Evolutionary conservation across 2,113 vertebrate species (phyloP).

Genomic region (Bothrops jararaca): DNA sequence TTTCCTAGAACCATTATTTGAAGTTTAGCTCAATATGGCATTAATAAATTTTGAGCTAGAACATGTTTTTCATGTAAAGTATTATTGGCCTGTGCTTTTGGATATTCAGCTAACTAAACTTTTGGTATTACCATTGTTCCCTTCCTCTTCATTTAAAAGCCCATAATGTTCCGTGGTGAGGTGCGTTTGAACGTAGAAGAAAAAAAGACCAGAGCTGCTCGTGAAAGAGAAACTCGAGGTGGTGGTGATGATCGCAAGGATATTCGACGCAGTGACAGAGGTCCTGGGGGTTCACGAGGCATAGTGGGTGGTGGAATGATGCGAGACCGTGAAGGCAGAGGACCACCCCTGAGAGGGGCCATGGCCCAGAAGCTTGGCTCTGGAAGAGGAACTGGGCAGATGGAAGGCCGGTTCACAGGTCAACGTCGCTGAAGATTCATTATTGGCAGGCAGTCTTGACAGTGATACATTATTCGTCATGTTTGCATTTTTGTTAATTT

Average conservation of each 20-base stretch:
- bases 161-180: constrained; percentile 96
- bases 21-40: not conserved
- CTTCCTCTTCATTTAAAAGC: constrained; percentile 67
- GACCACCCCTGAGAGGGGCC: constrained; percentile 83
- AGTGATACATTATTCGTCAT: constrained; percentile 88
- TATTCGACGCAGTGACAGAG: constrained; percentile 86
- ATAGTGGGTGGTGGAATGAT: constrained; percentile 91
- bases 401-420: constrained; percentile 87
- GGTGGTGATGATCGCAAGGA: constrained; percentile 88
- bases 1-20: not conserved
- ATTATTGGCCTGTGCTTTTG: not conserved
- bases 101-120: constrained; percentile 5
- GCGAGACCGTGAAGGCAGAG: constrained; percentile 89
- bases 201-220: constrained; percentile 92
- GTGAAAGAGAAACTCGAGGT: constrained; percentile 86
- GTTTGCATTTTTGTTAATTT: constrained; percentile 89
- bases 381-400: constrained; percentile 80
- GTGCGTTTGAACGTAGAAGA: constrained; percentile 98
- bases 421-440: constrained; percentile 83
- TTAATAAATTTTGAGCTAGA: not conserved
- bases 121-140: constrained; percentile 39
- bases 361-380: constrained; percentile 89
- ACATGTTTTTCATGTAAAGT: not conserved
- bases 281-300: constrained; percentile 85
- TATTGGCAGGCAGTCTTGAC: constrained; percentile 68